These are phyloP conservation scores for Dermatemys mawii DNA, from an alignment of 2,113 vertebrate species.

Conservation along the genomic window DNA sequence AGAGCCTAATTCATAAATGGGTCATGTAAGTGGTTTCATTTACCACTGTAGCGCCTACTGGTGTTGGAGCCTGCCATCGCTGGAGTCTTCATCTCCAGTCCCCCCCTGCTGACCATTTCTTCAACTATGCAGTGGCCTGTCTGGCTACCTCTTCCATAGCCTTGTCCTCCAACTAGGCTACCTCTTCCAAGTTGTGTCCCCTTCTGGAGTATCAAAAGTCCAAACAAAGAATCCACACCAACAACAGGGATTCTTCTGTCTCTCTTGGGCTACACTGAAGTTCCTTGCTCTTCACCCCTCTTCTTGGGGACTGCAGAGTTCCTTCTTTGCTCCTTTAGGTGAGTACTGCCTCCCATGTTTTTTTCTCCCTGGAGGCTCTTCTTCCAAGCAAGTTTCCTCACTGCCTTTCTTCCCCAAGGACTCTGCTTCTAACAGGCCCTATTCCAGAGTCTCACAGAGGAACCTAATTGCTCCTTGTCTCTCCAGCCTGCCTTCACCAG, in stretches of 20 bases:
- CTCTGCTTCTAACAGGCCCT: background rate
- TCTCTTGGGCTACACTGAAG: background rate
- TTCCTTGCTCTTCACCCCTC: background rate
- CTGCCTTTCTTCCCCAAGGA: background rate
- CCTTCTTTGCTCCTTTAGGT: background rate
- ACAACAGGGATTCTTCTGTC: too few relatives aligned
- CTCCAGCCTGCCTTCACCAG: background rate
- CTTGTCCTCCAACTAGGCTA: background rate
- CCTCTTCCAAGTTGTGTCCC: background rate
- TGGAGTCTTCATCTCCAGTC: background rate
- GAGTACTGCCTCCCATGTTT: background rate
- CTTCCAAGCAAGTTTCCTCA: background rate
- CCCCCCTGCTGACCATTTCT: background rate
- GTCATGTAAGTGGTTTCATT: too few relatives aligned
- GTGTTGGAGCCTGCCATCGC: background rate
- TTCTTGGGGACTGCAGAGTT: background rate
- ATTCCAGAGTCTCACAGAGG: background rate
- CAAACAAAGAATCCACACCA: background rate
- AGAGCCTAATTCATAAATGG: background rate
- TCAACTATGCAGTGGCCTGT: background rate
- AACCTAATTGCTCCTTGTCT: background rate
- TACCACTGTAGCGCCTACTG: too few relatives aligned
- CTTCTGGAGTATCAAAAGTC: background rate
- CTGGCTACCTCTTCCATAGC: background rate
- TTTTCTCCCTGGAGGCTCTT: background rate